A percentile compares a stretch with the other conserved stretches of the same genome.
Conservation (phyloP, 2,888 invertebrate genomes). For the Pachycephus smyrnensis region DNA sequence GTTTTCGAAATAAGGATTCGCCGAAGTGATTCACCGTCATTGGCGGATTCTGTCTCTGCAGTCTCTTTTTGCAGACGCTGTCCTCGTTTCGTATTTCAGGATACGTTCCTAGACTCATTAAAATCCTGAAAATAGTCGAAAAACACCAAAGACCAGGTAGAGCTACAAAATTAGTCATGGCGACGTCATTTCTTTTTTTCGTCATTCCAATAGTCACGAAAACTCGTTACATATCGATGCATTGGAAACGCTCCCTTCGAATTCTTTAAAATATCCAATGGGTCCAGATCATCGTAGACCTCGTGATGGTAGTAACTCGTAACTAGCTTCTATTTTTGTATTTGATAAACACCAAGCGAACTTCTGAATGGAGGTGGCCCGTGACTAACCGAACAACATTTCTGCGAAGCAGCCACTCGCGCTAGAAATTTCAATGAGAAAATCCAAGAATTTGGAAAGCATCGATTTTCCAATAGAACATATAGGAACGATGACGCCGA, state of each 20-base stretch:
- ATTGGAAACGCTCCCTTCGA: not conserved
- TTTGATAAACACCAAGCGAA: constrained; percentile 15
- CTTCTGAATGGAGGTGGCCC: constrained; percentile 19
- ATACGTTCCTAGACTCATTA: not conserved
- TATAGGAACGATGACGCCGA: not conserved
- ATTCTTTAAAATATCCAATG: not conserved
- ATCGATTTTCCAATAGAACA: not conserved
- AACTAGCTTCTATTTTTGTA: constrained; percentile 21
- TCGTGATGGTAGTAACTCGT: not conserved
- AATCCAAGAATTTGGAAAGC: not conserved
- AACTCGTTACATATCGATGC: not conserved
- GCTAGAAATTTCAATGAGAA: not conserved
- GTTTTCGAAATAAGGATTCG: not conserved
- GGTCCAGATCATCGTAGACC: not conserved
- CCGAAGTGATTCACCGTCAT: not conserved
- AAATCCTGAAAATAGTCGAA: not conserved
- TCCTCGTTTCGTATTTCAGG: not conserved
- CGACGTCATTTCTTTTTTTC: not conserved
- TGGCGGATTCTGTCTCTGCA: not conserved
- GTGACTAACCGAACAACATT: constrained; percentile 22
- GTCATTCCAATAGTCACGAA: not conserved
- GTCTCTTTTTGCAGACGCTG: not conserved
- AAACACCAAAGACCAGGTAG: not conserved
- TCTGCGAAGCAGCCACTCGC: not conserved
- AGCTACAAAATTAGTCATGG: not conserved